phyloP scores from a whole-genome alignment of 2,797 vertebrate genomes.

The Rhinogobio ventralis region DNA sequence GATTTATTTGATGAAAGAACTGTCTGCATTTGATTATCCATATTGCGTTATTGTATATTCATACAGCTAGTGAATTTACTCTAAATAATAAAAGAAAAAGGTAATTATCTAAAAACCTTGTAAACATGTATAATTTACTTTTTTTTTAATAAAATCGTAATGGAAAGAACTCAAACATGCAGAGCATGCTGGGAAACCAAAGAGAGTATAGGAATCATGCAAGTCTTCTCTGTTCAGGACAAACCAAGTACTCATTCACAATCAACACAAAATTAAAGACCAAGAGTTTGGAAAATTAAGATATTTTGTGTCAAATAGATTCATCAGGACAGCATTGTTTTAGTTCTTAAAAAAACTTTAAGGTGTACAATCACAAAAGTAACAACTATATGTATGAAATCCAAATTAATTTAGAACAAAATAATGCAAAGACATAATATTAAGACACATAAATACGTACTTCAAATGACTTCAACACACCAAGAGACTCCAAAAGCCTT shows the following conservation, averaged over 20 bases:
- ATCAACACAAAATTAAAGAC: background rate
- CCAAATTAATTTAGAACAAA: background rate
- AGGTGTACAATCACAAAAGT: background rate
- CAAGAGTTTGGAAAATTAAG: background rate
- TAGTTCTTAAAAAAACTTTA: background rate
- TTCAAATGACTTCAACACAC: conserved; percentile 37
- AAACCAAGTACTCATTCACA: background rate
- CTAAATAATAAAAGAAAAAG: conserved; percentile 1
- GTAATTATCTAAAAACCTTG: background rate
- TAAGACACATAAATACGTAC: background rate
- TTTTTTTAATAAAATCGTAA: background rate
- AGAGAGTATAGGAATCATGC: background rate
- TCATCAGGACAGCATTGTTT: background rate
- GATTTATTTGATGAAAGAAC: background rate
- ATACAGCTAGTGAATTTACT: background rate
- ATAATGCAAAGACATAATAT: conserved; percentile 7
- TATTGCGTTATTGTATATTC: background rate
- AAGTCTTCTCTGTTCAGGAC: background rate
- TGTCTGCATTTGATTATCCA: background rate
- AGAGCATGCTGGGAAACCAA: conserved; percentile 2
- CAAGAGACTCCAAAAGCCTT: conserved; percentile 57
- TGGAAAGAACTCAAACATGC: background rate
- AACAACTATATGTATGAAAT: background rate
- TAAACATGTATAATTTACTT: background rate
- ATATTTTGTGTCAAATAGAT: background rate